These are phyloP conservation scores for Ptilodon capucinus DNA, from an alignment of 2,888 invertebrate species.

Conservation along the genomic window DNA sequence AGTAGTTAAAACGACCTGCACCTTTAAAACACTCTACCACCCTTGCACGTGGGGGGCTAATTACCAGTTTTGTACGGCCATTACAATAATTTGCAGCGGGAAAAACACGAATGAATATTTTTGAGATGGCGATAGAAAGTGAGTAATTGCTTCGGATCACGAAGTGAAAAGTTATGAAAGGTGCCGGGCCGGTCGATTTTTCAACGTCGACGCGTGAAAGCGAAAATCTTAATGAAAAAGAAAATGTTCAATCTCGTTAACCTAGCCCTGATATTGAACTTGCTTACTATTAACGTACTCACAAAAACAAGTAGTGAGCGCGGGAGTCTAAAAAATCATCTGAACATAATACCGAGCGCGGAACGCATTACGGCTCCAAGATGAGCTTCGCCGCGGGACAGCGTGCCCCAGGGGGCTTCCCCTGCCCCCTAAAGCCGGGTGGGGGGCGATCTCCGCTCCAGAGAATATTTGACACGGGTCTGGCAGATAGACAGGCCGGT, in stretches of 20 bases:
- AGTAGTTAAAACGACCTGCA: slow-evolving; percentile 24
- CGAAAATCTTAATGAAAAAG: slow-evolving; percentile 77
- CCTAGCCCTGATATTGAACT: slow-evolving; percentile 39
- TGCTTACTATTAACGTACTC: slow-evolving; percentile 11
- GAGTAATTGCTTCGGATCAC: slow-evolving; percentile 81
- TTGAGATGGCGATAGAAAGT: slow-evolving; percentile 80
- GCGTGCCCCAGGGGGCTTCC: slow-evolving; percentile 76
- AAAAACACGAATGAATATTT: slow-evolving; percentile 80
- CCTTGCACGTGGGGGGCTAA: slow-evolving; percentile 61
- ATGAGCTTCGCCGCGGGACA: slow-evolving; percentile 82
- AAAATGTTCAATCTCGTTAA: slow-evolving; percentile 67
- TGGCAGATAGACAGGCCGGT: slow-evolving; percentile 83
- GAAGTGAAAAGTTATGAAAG: slow-evolving; percentile 83
- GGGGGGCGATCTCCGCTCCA: slow-evolving; percentile 80
- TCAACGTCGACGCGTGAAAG: slow-evolving; percentile 65
- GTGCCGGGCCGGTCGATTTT: slow-evolving; percentile 75
- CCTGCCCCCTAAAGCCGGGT: slow-evolving; percentile 56
- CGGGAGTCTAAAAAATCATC: slow-evolving; percentile 73
- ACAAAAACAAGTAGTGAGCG: slow-evolving; percentile 43
- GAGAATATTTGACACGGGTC: slow-evolving; percentile 83
- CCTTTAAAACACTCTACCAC: slow-evolving; percentile 51
- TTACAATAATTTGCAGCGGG: slow-evolving; percentile 79
- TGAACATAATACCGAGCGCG: slow-evolving; percentile 67
- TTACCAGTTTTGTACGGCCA: slow-evolving; percentile 75
- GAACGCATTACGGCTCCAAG: slow-evolving; percentile 80